These are phyloP conservation scores for Listronotus bonariensis DNA, from an alignment of 1,140 invertebrate species.

Conservation along the genomic window DNA sequence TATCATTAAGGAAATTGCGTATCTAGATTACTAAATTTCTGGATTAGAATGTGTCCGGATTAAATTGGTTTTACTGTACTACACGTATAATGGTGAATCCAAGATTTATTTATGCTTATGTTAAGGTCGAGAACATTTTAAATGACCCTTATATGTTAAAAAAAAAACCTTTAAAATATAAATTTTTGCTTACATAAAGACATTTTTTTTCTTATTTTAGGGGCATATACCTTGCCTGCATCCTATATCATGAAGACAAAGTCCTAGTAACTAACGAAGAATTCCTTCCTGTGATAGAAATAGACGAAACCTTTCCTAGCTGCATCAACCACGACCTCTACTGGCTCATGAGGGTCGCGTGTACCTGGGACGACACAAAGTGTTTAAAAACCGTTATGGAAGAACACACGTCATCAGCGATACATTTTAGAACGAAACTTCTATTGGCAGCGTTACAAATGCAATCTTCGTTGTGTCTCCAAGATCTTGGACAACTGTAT, in stretches of 20 bases:
- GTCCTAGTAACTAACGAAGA: slow-evolving; percentile 96
- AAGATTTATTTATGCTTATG: no score
- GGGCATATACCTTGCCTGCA: slow-evolving; percentile 89
- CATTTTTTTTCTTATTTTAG: slow-evolving; percentile 58
- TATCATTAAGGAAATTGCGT: no score
- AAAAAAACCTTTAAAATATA: no score
- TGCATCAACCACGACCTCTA: slow-evolving; percentile 92
- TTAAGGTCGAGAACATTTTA: no score
- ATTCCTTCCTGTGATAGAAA: slow-evolving; percentile 92
- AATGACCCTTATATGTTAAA: no score
- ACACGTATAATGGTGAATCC: no score
- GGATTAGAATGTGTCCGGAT: no score
- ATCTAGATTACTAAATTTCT: no score
- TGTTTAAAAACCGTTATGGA: slow-evolving; percentile 89
- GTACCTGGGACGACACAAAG: slow-evolving; percentile 95
- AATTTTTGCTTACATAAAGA: not conserved
- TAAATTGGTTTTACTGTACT: no score
- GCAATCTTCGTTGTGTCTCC: slow-evolving; percentile 87
- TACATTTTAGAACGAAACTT: slow-evolving; percentile 89
- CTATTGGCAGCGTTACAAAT: slow-evolving; percentile 89
- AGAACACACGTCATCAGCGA: slow-evolving; percentile 85
- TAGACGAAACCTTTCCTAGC: slow-evolving; percentile 93
- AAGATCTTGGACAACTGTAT: slow-evolving; percentile 91
- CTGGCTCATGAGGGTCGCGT: slow-evolving; percentile 97
- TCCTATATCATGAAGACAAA: slow-evolving; percentile 93